phyloP scores from a whole-genome alignment of 64 coral and sea anemone species.

The Catalaphyllia jardinei region DNA sequence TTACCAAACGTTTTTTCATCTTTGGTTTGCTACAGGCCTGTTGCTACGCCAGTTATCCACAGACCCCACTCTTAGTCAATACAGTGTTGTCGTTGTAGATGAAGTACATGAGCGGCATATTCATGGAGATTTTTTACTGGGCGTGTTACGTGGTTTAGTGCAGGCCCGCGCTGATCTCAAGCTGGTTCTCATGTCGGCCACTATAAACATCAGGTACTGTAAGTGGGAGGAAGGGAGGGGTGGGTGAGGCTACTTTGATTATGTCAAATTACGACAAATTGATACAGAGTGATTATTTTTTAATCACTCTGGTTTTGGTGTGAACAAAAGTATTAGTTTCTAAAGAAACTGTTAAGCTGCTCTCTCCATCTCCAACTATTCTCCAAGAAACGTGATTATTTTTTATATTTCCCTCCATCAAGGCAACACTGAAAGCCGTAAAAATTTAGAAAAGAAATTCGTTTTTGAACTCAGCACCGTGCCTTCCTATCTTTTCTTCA shows the following conservation, averaged over 20 bases:
- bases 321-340: no score
- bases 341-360: no score
- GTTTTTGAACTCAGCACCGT: no score
- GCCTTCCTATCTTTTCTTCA: no score
- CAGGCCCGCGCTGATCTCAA: conserved; percentile 86
- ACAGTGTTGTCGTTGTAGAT: conserved; percentile 90
- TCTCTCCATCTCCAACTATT: no score
- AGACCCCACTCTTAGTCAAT: conserved; percentile 84
- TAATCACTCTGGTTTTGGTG: not conserved
- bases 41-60: conserved; percentile 88
- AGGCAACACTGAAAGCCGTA: no score
- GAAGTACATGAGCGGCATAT: conserved; percentile 97
- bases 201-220: conserved; percentile 89
- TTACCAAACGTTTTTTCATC: not conserved
- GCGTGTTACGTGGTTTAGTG: conserved; percentile 75
- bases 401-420: no score
- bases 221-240: not conserved
- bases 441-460: no score
- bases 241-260: not conserved
- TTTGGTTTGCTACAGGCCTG: conserved; percentile 56
- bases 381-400: no score
- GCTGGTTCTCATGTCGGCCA: conserved; percentile 95
- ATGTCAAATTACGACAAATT: not conserved
- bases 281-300: not conserved
- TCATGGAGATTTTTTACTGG: conserved; percentile 95